These are phyloP conservation scores for Mus spicilegus DNA, from an alignment of 2,113 vertebrate genomes.

Conservation along the genomic window DNA sequence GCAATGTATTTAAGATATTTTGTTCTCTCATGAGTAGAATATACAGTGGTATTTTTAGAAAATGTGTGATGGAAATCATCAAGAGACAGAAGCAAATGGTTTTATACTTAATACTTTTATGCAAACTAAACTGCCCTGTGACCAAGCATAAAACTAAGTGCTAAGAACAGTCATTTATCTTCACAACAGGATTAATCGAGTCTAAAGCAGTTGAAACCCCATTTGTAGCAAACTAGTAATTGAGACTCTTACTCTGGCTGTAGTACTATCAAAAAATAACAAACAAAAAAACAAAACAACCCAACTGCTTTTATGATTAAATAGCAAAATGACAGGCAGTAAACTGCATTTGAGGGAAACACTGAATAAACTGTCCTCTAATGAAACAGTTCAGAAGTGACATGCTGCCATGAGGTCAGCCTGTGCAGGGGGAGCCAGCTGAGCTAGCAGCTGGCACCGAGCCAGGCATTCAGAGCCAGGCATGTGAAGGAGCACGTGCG, in stretches of 20 bases:
- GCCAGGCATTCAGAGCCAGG: conserved; percentile 94
- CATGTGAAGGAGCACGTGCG: conserved; percentile 88
- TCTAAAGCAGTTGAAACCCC: conserved; percentile 94
- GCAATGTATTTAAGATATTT: conserved; percentile 51
- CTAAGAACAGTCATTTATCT: conserved; percentile 94
- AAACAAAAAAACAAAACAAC: conserved; percentile 82
- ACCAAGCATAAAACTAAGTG: conserved; percentile 87
- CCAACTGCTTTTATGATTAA: conserved; percentile 91
- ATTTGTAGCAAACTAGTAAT: conserved; percentile 94
- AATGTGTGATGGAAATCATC: conserved; percentile 76
- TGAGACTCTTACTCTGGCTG: conserved; percentile 91
- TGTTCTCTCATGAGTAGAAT: conserved; percentile 66
- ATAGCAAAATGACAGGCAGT: conserved; percentile 90
- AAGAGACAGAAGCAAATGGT: conserved; percentile 82
- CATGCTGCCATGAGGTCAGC: conserved; percentile 90
- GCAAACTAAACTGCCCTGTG: conserved; percentile 89
- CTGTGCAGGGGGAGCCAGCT: conserved; percentile 95
- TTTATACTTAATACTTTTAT: conserved; percentile 83
- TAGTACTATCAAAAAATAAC: conserved; percentile 91
- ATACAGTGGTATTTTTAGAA: conserved; percentile 65
- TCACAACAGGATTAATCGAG: conserved; percentile 98
- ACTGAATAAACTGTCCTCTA: conserved; percentile 98
- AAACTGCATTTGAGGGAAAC: conserved; percentile 91
- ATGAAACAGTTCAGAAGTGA: conserved; percentile 95
- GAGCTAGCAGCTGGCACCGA: conserved; percentile 94